phyloP scores from a whole-genome alignment of 2,113 vertebrate genomes.

The Oncorhynchus clarkii region DNA sequence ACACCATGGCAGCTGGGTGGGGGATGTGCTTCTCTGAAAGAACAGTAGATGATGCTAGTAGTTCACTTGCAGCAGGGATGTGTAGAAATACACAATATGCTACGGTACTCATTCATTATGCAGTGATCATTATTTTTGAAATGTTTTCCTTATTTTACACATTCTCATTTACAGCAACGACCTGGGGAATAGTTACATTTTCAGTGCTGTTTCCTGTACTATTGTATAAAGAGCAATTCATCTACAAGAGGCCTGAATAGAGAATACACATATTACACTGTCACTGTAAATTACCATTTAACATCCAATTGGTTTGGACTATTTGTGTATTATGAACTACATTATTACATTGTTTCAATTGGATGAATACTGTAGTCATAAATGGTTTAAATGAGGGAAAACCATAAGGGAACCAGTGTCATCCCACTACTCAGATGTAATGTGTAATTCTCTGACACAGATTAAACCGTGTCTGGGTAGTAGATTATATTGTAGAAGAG shows the following conservation, averaged over 20 bases:
- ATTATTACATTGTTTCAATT: not conserved
- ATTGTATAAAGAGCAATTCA: not conserved
- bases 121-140: no score
- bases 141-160: no score
- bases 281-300: not conserved
- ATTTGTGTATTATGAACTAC: not conserved
- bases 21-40: slow-evolving; percentile 9
- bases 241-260: not conserved
- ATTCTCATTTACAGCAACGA: no score
- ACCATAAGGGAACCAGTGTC: not conserved
- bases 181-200: no score
- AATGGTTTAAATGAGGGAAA: not conserved
- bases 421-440: not conserved
- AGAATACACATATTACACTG: not conserved
- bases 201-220: no score
- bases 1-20: not conserved
- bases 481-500: not conserved
- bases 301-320: not conserved
- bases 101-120: no score
- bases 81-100: no score
- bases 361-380: not conserved
- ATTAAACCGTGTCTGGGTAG: not conserved
- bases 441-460: not conserved
- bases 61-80: not conserved
- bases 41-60: slow-evolving; percentile 22